Percentiles rank a stretch among this genome's conserved stretches.
These are phyloP conservation scores for Brachyrhaphis roseni DNA, from an alignment of 2,797 vertebrate genomes.

Conservation along the genomic window DNA sequence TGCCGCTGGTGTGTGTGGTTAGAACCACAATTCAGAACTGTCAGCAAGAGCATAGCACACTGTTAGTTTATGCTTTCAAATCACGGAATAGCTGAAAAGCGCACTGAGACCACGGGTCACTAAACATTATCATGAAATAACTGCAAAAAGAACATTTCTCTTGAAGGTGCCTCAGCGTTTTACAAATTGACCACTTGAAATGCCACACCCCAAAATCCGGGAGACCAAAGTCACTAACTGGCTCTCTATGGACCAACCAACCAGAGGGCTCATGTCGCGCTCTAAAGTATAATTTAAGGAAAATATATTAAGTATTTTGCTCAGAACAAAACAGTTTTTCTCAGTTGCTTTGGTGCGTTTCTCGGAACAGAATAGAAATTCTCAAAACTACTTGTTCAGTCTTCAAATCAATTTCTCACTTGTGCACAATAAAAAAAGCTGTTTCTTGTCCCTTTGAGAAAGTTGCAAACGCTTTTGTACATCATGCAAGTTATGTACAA, in stretches of 20 bases:
- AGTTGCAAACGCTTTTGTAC: too few relatives aligned
- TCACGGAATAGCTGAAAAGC: constrained; percentile 74
- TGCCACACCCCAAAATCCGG: not conserved
- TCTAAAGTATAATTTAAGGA: not conserved
- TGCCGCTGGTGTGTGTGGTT: constrained; percentile 86
- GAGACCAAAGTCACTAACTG: not conserved
- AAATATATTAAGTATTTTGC: not conserved
- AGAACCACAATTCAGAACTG: constrained; percentile 89
- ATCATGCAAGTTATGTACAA: too few relatives aligned
- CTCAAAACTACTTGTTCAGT: too few relatives aligned
- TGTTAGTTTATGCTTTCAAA: constrained; percentile 85
- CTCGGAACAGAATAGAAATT: too few relatives aligned
- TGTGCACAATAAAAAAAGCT: too few relatives aligned
- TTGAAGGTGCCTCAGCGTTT: not conserved
- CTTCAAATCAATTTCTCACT: too few relatives aligned
- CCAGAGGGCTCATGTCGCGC: not conserved
- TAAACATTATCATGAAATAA: not conserved
- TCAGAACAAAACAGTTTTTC: not conserved
- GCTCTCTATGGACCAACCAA: not conserved
- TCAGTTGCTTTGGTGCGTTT: too few relatives aligned
- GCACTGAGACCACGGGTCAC: not conserved
- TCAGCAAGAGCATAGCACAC: constrained; percentile 79
- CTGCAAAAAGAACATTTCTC: not conserved
- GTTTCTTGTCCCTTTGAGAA: too few relatives aligned
- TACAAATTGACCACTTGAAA: not conserved